phyloP scores from a whole-genome alignment of 2,888 invertebrate species.

The Melieria omissa region DNA sequence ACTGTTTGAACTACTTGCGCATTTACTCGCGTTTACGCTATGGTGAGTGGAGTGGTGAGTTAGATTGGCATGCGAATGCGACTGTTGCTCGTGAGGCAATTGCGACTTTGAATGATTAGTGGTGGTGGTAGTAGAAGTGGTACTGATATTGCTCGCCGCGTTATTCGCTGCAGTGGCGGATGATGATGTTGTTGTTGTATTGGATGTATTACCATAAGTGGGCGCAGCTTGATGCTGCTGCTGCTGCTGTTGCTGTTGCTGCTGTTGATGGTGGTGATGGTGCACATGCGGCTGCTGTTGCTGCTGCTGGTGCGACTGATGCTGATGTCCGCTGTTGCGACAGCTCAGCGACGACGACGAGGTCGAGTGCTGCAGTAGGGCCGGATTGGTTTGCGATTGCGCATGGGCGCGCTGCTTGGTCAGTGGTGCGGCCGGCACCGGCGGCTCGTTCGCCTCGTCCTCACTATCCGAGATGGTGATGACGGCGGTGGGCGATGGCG shows the following conservation, averaged over 20 bases:
- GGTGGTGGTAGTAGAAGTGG: conserved; percentile 32
- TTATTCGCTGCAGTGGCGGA: not conserved
- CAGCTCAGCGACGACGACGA: conserved; percentile 56
- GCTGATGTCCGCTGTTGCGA: conserved; percentile 48
- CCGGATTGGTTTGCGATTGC: conserved; percentile 63
- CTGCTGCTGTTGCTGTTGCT: conserved; percentile 44
- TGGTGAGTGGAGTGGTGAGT: conserved; percentile 35
- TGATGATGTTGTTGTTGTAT: conserved; percentile 36
- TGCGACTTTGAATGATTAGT: conserved; percentile 46
- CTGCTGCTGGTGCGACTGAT: conserved; percentile 50
- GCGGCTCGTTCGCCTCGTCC: conserved; percentile 76
- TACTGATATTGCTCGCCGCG: too few species aligned
- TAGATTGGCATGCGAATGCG: conserved; percentile 34
- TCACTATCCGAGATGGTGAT: conserved; percentile 97
- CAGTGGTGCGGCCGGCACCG: conserved; percentile 48
- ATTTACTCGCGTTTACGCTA: conserved; percentile 40
- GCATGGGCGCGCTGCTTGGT: conserved; percentile 63
- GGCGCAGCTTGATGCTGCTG: conserved; percentile 46
- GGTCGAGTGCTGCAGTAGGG: conserved; percentile 58
- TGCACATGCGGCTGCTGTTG: conserved; percentile 47
- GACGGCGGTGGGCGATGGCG: conserved; percentile 94
- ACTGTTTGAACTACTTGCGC: conserved; percentile 42
- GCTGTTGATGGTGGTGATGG: conserved; percentile 64
- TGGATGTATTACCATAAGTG: conserved; percentile 41
- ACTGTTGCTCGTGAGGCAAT: conserved; percentile 26